A percentile compares a stretch with the other conserved stretches of the same genome.
Evolutionary conservation across 2,888 invertebrate genomes (phyloP).

Genomic region (Lasioglossum malachurum): DNA sequence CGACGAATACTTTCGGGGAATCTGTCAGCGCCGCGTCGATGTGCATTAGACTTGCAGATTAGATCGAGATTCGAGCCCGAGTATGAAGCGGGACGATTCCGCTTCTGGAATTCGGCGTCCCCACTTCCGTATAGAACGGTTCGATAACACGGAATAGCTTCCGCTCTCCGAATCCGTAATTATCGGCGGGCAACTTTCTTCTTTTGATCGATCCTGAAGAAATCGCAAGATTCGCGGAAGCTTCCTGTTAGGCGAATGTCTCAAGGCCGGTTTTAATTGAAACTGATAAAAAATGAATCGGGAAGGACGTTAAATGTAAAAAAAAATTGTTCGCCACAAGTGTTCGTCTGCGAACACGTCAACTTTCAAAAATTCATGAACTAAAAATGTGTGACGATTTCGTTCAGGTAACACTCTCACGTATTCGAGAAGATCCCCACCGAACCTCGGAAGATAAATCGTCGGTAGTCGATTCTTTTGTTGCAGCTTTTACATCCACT

Average conservation of each 20-base stretch:
- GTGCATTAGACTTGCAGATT: constrained; percentile 58
- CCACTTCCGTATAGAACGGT: not conserved
- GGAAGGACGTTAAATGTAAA: not conserved
- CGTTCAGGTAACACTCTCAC: not conserved
- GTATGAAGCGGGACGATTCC: constrained; percentile 13
- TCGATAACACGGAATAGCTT: not conserved
- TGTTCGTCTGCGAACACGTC: not conserved
- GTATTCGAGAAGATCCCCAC: constrained; percentile 10
- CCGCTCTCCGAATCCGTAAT: not conserved
- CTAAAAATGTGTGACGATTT: not conserved
- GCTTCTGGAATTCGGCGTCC: constrained; percentile 25
- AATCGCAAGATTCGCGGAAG: not conserved
- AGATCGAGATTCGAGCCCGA: constrained; percentile 35
- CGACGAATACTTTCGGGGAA: constrained; percentile 51
- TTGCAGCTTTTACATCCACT: constrained; percentile 23
- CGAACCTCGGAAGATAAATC: constrained; percentile 27
- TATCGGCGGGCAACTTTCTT: not conserved
- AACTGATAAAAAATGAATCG: no score
- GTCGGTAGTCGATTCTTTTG: constrained; percentile 15
- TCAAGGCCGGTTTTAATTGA: not conserved
- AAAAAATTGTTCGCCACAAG: not conserved
- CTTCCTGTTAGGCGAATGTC: not conserved
- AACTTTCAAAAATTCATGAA: not conserved
- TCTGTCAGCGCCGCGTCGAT: constrained; percentile 45
- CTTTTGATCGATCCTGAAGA: not conserved